Evolutionary conservation across 2,888 invertebrate species (phyloP), one percentile per base, ranked within the genome.

Genomic region (Cinara cedri): DNA sequence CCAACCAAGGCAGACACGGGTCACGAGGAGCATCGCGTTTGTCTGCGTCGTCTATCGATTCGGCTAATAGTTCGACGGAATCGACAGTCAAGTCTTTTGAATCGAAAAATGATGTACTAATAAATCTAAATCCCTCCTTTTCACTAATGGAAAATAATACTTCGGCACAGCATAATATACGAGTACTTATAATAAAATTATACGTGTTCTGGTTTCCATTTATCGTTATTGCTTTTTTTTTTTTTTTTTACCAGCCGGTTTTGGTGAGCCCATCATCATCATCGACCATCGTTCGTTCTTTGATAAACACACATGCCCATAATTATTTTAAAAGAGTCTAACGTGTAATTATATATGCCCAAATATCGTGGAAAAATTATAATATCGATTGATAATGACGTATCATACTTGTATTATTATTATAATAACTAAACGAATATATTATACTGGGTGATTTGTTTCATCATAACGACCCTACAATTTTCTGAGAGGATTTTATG

Each of bases 201-300:
- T 34, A 14, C 14, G 72, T 62, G 72, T 72, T 72, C 46, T 49
- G 60, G 19, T 72, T 72, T 72, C 46, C n/a, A n/a, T 60, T 60
- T 26, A 16, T 21, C 34, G 44, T 72, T 57, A 24, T 57, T 46
- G 10, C 26, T 72, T 54, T 42, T 54, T 54, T 42, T 42, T 19
- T 54, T 42, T 34, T 21, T 19, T 62, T 62, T 34, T 62, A 46
- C 24, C 60, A 49, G 57, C 19, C 60, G 49, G 49, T 49, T 72
- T 60, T 49, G 49, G 62, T 26, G 4, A 60, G 49, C 46, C 54
- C 54, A 55, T 54, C 42, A 16, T n/a, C 19, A 44, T 42, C 42
- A 26, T 26, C 0, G 34, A 34, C 34, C 34, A 34, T 55, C 21
- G 55, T 11, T 55, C 21, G 71, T 21, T 72, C 19, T 60, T 24